Conservation (phyloP, 1,140 invertebrate species). For the Stegodyphus mimosarum region DNA sequence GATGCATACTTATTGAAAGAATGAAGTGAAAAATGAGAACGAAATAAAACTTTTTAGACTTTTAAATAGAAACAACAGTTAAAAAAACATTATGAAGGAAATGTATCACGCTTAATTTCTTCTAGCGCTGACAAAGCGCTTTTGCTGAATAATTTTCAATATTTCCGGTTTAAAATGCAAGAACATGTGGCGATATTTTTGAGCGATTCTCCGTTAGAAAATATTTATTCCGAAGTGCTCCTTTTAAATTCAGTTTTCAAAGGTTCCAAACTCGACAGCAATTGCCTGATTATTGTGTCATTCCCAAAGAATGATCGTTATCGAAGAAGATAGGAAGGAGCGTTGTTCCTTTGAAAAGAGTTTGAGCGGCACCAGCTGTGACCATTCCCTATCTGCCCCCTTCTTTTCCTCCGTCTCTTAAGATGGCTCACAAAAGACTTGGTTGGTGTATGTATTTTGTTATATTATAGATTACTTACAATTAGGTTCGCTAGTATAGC, state of each 20-base stretch:
- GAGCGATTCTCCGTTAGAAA: slow-evolving; percentile 33
- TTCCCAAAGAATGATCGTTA: slow-evolving; percentile 55
- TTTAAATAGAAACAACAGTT: too few relatives aligned
- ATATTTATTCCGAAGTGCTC: slow-evolving; percentile 44
- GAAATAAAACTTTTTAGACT: too few relatives aligned
- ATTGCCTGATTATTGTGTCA: slow-evolving; percentile 58
- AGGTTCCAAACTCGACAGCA: slow-evolving; percentile 42
- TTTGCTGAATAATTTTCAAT: too few relatives aligned
- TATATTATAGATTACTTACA: slow-evolving; percentile 57
- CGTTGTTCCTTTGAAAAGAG: slow-evolving; percentile 34
- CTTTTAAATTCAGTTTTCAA: slow-evolving; percentile 50
- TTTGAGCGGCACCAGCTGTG: slow-evolving; percentile 49
- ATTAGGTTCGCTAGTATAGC: slow-evolving; percentile 18
- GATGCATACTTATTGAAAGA: too few relatives aligned
- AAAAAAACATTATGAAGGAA: too few relatives aligned
- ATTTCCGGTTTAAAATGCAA: not conserved
- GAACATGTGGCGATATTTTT: slow-evolving; percentile 40
- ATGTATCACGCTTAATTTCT: too few relatives aligned
- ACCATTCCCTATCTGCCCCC: slow-evolving; percentile 2
- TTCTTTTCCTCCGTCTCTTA: slow-evolving; percentile 14
- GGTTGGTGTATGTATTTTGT: slow-evolving; percentile 45
- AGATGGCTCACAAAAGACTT: slow-evolving; percentile 20
- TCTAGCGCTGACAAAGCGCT: too few relatives aligned
- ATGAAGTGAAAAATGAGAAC: too few relatives aligned
- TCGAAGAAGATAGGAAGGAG: slow-evolving; percentile 24